Evolutionary conservation across 2,797 vertebrate genomes (phyloP).

Genomic region (Hippocampus kuda): DNA sequence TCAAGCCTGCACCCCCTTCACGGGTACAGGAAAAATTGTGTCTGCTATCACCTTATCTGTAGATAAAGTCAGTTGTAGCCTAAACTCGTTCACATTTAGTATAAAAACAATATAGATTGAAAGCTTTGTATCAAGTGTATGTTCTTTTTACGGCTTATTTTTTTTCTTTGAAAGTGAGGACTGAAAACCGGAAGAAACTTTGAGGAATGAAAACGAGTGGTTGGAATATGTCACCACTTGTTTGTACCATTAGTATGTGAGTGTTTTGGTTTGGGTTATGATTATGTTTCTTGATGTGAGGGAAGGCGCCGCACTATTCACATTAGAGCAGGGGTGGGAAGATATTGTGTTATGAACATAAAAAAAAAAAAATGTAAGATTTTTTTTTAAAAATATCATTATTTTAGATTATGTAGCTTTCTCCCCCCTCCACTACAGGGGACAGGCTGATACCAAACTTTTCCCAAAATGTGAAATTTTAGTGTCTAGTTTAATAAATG

Average conservation of each 20-base stretch:
- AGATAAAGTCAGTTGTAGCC: neutral
- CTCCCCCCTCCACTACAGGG: neutral
- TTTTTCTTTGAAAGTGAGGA: neutral
- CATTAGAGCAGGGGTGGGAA: neutral
- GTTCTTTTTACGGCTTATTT: neutral
- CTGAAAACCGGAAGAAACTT: neutral
- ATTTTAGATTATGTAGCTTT: neutral
- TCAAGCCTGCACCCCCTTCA: neutral
- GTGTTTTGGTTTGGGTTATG: neutral
- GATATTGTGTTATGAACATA: neutral
- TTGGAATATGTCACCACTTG: neutral
- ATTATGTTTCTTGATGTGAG: neutral
- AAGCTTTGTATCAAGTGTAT: neutral
- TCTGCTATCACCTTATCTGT: neutral
- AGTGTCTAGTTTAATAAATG: neutral
- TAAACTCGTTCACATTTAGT: neutral
- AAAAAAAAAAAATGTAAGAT: neutral
- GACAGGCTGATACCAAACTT: neutral
- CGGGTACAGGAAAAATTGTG: neutral
- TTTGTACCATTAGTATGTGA: constrained; percentile 4
- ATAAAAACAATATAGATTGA: neutral
- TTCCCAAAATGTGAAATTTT: neutral
- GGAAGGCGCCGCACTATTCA: neutral
- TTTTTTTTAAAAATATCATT: neutral
- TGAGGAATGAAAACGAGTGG: neutral